These are phyloP conservation scores for Scaeva pyrastri DNA, from an alignment of 2,888 invertebrate species.

Conservation along the genomic window DNA sequence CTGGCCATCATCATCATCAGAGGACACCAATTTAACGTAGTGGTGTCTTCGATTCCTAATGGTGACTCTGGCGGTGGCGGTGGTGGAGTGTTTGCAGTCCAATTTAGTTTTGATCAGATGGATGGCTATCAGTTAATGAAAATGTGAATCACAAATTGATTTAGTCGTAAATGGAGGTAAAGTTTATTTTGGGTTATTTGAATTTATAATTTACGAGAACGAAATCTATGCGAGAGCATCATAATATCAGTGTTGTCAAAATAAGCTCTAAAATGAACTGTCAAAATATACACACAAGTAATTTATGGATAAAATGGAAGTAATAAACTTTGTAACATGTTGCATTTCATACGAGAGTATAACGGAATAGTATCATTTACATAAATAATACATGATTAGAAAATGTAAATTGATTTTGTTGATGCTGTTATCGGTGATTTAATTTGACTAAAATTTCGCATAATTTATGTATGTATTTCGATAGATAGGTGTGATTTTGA, in stretches of 20 bases:
- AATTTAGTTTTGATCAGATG: constrained; percentile 33
- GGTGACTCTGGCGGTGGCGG: neutral
- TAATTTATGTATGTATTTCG: too few species aligned
- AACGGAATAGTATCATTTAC: too few species aligned
- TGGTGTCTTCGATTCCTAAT: neutral
- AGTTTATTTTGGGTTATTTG: constrained; percentile 26
- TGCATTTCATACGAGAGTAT: neutral
- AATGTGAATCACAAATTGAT: constrained; percentile 24
- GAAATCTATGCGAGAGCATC: neutral
- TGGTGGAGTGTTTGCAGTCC: too few species aligned
- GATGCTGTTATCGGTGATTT: too few species aligned
- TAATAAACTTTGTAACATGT: neutral
- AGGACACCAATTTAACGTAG: neutral
- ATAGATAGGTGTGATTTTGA: too few species aligned
- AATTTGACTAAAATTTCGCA: too few species aligned
- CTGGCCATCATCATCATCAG: neutral
- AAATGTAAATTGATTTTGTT: too few species aligned
- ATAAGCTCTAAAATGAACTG: constrained; percentile 4
- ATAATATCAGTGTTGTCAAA: neutral
- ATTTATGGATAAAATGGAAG: too few species aligned
- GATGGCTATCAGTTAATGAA: constrained; percentile 35
- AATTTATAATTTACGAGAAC: constrained; percentile 47
- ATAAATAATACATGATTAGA: too few species aligned
- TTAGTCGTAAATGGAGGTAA: neutral
- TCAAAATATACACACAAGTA: neutral